Percentiles rank a stretch among this genome's conserved stretches.
These are phyloP conservation scores for Sturnus vulgaris DNA, from an alignment of 2,113 vertebrate species.

Conservation along the genomic window DNA sequence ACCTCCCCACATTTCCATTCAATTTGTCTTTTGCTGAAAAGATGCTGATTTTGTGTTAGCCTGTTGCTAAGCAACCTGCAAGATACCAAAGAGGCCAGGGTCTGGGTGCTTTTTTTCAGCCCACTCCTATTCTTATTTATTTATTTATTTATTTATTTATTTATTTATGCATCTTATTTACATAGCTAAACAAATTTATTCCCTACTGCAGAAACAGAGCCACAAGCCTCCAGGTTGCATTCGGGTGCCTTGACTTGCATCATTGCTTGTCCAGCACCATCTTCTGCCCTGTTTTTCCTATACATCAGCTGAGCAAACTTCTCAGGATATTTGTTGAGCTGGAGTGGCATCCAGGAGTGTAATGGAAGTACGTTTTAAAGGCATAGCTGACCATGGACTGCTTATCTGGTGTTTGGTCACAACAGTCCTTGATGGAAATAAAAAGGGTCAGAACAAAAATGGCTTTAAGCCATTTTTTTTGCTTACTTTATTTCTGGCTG, in stretches of 20 bases:
- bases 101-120: conserved; percentile 4
- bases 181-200: background rate
- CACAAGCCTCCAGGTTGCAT: background rate
- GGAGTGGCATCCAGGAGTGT: background rate
- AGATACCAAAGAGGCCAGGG: conserved; percentile 2
- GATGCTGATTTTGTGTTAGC: conserved; percentile 44
- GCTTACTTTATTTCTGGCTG: background rate
- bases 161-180: conserved; percentile 20
- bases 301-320: background rate
- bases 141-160: conserved; percentile 12
- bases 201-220: background rate
- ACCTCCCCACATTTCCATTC: conserved; percentile 3
- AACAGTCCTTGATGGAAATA: background rate
- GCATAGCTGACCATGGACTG: background rate
- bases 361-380: background rate
- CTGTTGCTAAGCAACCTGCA: conserved; percentile 62
- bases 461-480: background rate
- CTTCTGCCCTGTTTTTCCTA: background rate
- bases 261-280: background rate
- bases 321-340: background rate
- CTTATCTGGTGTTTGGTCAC: accelerated
- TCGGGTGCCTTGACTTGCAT: background rate
- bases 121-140: background rate
- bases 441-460: background rate
- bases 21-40: conserved; percentile 37